phyloP scores from a whole-genome alignment of 1,140 invertebrate species.

The Drosophila varians region DNA sequence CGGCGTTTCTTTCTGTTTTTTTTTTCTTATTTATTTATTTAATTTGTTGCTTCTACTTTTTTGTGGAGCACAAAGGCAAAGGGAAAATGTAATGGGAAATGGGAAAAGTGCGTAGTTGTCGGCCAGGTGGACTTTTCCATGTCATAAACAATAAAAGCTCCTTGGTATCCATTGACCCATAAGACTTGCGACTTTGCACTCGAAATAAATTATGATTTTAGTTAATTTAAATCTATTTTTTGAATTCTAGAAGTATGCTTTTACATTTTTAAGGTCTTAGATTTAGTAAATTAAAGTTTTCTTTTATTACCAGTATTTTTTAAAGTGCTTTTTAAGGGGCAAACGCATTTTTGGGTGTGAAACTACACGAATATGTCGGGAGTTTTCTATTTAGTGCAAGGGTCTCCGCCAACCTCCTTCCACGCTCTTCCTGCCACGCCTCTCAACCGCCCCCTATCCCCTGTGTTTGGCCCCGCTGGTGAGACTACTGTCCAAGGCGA shows the following conservation, averaged over 20 bases:
- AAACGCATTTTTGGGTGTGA: slow-evolving; percentile 25
- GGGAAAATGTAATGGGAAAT: not conserved
- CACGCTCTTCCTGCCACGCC: not conserved
- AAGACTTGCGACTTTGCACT: slow-evolving; percentile 22
- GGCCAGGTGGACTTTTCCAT: slow-evolving; percentile 1
- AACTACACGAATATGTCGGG: slow-evolving; percentile 61
- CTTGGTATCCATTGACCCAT: slow-evolving; percentile 58
- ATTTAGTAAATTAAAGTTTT: not conserved
- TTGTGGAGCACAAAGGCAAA: not conserved
- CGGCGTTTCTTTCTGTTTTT: slow-evolving; percentile 10
- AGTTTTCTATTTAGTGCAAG: slow-evolving; percentile 56
- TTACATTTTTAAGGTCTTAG: too few species aligned
- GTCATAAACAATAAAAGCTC: slow-evolving; percentile 3
- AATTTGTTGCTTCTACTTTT: not conserved
- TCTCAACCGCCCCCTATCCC: not conserved
- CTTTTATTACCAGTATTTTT: too few species aligned
- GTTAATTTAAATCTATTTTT: not conserved
- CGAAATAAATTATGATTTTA: not conserved
- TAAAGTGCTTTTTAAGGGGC: slow-evolving; percentile 24
- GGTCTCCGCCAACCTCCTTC: slow-evolving; percentile 10
- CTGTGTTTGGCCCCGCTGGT: too few species aligned
- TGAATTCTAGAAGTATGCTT: not conserved
- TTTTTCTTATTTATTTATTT: slow-evolving; percentile 1
- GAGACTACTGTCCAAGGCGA: not conserved
- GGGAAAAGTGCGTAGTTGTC: slow-evolving; percentile 28